Conservation (phyloP, 2,113 vertebrate species). For the Mastomys natalensis region DNA sequence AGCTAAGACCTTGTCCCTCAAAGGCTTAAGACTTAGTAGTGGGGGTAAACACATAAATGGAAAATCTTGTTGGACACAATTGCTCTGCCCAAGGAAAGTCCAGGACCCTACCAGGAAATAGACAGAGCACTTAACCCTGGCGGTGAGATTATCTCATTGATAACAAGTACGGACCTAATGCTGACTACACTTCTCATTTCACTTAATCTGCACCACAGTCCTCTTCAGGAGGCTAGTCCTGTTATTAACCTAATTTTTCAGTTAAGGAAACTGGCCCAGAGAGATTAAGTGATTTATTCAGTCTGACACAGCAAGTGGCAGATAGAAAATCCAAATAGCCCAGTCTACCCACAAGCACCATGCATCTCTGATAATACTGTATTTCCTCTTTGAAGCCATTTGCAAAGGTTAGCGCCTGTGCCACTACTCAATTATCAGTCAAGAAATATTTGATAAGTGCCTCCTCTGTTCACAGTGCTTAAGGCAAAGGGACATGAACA, state of each 20-base stretch:
- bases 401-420: not conserved
- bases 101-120: not conserved
- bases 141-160: slow-evolving; percentile 20
- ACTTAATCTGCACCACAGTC: slow-evolving; percentile 35
- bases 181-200: not conserved
- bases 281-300: slow-evolving; percentile 42
- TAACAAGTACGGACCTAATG: not conserved
- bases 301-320: slow-evolving; percentile 42
- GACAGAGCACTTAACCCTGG: not conserved
- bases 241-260: slow-evolving; percentile 45
- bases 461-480: not conserved
- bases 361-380: not conserved
- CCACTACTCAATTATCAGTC: not conserved
- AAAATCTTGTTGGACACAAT: not conserved
- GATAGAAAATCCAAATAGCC: slow-evolving; percentile 15
- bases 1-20: slow-evolving; percentile 17
- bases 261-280: not conserved
- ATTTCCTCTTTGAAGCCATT: not conserved
- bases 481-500: not conserved
- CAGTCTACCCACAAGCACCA: slow-evolving; percentile 55
- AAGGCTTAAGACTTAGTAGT: not conserved
- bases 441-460: slow-evolving; percentile 26
- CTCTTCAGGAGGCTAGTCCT: not conserved
- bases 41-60: not conserved
- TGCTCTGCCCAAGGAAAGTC: slow-evolving; percentile 10